phyloP scores from a whole-genome alignment of 2,888 invertebrate species.

The Eurytoma adleriae region DNA sequence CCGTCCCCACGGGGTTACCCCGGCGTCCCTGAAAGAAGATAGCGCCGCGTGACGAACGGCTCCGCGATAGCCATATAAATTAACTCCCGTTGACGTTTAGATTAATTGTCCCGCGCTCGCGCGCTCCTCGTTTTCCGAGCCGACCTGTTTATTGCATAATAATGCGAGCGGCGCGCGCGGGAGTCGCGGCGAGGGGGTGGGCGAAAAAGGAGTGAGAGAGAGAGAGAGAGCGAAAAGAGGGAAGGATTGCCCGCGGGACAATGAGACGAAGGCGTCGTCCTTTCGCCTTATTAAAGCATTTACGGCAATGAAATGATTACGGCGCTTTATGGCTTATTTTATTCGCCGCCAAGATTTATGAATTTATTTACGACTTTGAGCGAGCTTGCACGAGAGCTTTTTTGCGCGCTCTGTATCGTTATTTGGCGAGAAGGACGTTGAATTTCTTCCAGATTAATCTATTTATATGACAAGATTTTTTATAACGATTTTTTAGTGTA shows the following conservation, averaged over 20 bases:
- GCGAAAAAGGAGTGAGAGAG: neutral
- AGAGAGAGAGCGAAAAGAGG: conserved; percentile 11
- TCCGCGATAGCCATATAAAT: conserved; percentile 70
- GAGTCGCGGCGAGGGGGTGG: neutral
- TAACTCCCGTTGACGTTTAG: conserved; percentile 73
- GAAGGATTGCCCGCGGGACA: conserved; percentile 12
- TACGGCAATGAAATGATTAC: conserved; percentile 54
- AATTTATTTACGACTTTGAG: conserved; percentile 52
- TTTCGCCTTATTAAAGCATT: conserved; percentile 52
- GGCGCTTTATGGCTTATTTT: conserved; percentile 52
- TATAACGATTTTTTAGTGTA: too few species aligned
- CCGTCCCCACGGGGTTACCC: conserved; percentile 58
- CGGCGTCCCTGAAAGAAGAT: conserved; percentile 66
- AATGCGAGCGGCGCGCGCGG: conserved; percentile 21
- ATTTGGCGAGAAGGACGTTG: too few species aligned
- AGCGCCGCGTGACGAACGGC: conserved; percentile 71
- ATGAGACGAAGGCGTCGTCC: conserved; percentile 6
- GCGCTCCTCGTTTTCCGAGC: conserved; percentile 30
- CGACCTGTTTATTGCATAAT: conserved; percentile 55
- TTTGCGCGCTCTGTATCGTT: neutral
- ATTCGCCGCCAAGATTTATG: conserved; percentile 52
- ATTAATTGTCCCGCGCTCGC: conserved; percentile 70
- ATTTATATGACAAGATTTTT: too few species aligned
- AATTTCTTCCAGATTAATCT: too few species aligned
- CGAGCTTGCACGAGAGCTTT: conserved; percentile 35